Evolutionary conservation across 2,888 invertebrate genomes (phyloP), one percentile per base, ranked within the genome.

Genomic region (Pseudanteris insignis): DNA sequence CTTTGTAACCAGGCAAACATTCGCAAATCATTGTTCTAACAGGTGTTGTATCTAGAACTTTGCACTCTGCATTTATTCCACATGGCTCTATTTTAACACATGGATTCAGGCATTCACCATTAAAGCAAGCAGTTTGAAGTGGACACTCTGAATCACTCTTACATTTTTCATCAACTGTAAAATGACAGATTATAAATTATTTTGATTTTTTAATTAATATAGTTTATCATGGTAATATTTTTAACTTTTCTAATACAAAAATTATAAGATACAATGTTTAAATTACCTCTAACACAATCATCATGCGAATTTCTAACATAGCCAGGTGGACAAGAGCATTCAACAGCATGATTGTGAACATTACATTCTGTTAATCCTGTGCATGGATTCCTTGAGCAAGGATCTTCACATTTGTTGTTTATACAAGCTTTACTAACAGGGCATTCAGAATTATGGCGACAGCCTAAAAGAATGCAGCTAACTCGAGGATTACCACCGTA

Each of bases 1-100:
- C 95, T 80, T 88, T 88, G 76, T 89, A 93, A 59, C 93, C 94
- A 24, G 90, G 89, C 32, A 89, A 77, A 76, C 95, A 95, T 79
- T 91, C 90, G 74, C 94, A 95, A 61, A 91, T 86, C 90, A 94
- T 91, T 5, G 94, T 94, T 74, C 91, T 85, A 0, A 94, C 89
- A 6, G 94, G 92, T 38, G 87, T 82, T 0, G 94, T 92, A 73
- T 94, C 90, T 21, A 91, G 81, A 1, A 92, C 89, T 60, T 86
- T 87, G 74, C 94, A 94, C 54, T 86, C 84, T 0, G 92, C 89
- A 73, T 92, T 92, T 1, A 85, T 84, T 4, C 91, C 92, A 73
- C 94, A 95, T 0, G 94, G 93, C 67, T 87, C 84, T 1, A 89
- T 89, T 37, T 86, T 86, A 32, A 84, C 83, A 75, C 95, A 95